phyloP scores from a whole-genome alignment of 2,113 vertebrate genomes.

The Phocoena phocoena region DNA sequence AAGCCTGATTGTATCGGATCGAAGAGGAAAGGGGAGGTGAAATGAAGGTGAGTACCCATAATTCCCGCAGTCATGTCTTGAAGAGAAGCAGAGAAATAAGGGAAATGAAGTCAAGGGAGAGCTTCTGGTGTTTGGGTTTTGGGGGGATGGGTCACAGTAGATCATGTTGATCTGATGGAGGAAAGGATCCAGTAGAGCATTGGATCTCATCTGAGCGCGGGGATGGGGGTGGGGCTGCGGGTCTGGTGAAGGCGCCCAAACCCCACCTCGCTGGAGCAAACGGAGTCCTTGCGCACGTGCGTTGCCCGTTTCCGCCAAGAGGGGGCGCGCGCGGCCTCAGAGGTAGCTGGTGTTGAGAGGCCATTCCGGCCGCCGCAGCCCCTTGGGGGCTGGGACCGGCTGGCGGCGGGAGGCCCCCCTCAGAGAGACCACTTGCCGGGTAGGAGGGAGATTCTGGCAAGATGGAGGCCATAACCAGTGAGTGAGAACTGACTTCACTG shows the following conservation, averaged over 20 bases:
- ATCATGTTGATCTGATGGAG: not conserved
- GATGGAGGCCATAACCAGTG: constrained; percentile 76
- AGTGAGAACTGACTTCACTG: constrained; percentile 16
- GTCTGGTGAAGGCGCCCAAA: not conserved
- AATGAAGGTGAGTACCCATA: not conserved
- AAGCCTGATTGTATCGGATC: not conserved
- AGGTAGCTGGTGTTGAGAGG: constrained; percentile 53
- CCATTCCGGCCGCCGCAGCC: constrained; percentile 66
- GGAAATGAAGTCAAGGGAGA: not conserved
- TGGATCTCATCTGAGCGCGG: not conserved
- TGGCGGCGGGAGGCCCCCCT: constrained; percentile 6
- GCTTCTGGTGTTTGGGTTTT: not conserved
- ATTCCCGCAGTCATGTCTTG: not conserved
- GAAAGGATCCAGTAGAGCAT: not conserved
- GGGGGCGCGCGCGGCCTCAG: constrained; percentile 61
- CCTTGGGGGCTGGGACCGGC: constrained; percentile 62
- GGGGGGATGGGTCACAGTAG: not conserved
- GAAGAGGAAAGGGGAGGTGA: not conserved
- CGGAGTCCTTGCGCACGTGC: constrained; percentile 23
- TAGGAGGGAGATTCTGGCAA: not conserved
- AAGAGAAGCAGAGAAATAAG: constrained; percentile 21
- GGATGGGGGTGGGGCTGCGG: not conserved
- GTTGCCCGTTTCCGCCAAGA: constrained; percentile 68
- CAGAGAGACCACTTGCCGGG: constrained; percentile 34
- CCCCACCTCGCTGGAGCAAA: not conserved